phyloP scores from a whole-genome alignment of 2,888 invertebrate genomes.

The Hemistola chrysoprasaria region DNA sequence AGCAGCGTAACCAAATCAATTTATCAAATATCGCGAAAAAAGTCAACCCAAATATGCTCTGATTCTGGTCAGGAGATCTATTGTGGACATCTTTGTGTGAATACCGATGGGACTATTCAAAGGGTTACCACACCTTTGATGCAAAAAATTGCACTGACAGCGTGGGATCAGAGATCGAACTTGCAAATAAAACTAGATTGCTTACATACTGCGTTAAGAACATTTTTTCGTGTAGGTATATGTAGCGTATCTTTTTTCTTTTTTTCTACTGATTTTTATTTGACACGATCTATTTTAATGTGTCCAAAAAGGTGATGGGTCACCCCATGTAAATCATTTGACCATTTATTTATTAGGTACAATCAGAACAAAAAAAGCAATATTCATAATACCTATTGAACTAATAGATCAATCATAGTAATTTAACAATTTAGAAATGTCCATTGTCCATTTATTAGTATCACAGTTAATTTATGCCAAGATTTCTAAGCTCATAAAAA shows the following conservation, averaged over 20 bases:
- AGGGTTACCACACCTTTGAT: slow-evolving; percentile 68
- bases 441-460: slow-evolving; percentile 6
- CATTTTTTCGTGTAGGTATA: no score
- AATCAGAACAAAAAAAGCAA: no score
- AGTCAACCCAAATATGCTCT: slow-evolving; percentile 57
- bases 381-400: no score
- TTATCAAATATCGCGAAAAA: slow-evolving; percentile 44
- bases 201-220: no score
- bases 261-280: no score
- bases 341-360: no score
- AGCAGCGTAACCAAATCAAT: slow-evolving; percentile 38
- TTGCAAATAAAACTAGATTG: no score
- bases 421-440: background rate
- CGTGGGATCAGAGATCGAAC: slow-evolving; percentile 56
- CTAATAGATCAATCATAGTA: background rate
- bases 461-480: slow-evolving; percentile 19
- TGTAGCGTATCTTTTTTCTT: no score
- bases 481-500: slow-evolving; percentile 51
- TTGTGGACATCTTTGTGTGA: slow-evolving; percentile 63
- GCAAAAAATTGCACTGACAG: slow-evolving; percentile 60
- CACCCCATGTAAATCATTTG: no score
- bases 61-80: slow-evolving; percentile 75
- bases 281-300: no score
- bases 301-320: no score
- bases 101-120: slow-evolving; percentile 53